These are phyloP conservation scores for Protomyctophum bolini DNA, from an alignment of 2,113 vertebrate species.

Conservation along the genomic window DNA sequence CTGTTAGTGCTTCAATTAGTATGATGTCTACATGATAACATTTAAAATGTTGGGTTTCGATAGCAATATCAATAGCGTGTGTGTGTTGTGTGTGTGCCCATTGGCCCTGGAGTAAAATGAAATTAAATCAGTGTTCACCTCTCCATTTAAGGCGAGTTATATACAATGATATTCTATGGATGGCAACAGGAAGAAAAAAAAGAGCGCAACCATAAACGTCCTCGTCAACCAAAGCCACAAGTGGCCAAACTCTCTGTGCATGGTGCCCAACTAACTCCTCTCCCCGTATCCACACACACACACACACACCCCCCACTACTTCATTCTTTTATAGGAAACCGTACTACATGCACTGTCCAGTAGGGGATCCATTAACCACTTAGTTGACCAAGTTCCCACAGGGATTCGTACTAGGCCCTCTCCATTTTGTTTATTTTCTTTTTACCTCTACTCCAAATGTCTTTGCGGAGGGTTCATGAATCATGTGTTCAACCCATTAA, in stretches of 20 bases:
- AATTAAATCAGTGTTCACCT: slow-evolving; percentile 21
- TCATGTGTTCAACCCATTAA: too few species aligned
- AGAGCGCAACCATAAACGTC: slow-evolving; percentile 28
- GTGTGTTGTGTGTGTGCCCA: not conserved
- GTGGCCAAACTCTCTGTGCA: slow-evolving; percentile 20
- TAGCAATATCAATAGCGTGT: slow-evolving; percentile 20
- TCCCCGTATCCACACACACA: not conserved
- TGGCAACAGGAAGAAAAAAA: slow-evolving; percentile 20
- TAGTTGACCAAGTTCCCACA: too few species aligned
- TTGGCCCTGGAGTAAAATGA: slow-evolving; percentile 31
- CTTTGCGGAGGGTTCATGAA: too few species aligned
- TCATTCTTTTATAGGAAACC: slow-evolving; percentile 31
- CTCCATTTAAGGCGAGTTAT: slow-evolving; percentile 46
- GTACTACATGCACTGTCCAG: slow-evolving; percentile 1
- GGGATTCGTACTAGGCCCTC: too few species aligned
- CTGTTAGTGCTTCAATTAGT: slow-evolving; percentile 54
- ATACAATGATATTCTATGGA: slow-evolving; percentile 47
- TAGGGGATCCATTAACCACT: too few species aligned
- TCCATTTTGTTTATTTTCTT: too few species aligned
- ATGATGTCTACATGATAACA: slow-evolving; percentile 3
- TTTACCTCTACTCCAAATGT: too few species aligned
- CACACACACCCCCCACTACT: slow-evolving; percentile 6
- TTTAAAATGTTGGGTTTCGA: slow-evolving; percentile 27
- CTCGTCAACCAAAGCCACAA: slow-evolving; percentile 7
- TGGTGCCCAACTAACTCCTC: slow-evolving; percentile 22